Conservation (phyloP, 2,113 vertebrate species). For the Sapayoa aenigma region DNA sequence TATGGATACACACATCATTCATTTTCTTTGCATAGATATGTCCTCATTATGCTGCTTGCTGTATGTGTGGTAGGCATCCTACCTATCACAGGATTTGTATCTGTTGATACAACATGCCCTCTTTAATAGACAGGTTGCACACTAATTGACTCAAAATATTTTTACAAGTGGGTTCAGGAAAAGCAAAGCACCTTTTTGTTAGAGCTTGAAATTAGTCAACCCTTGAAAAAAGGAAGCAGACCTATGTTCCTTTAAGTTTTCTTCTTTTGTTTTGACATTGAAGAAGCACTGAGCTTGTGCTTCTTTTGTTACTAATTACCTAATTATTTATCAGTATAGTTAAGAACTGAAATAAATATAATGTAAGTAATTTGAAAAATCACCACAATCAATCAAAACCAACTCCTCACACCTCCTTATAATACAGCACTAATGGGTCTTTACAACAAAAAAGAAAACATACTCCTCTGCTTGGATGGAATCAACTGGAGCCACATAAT, state of each 20-base stretch:
- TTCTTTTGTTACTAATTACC: slow-evolving; percentile 44
- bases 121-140: background rate
- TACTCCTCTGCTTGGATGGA: slow-evolving; percentile 99
- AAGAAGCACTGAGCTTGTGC: slow-evolving; percentile 4
- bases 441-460: slow-evolving; percentile 66
- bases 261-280: slow-evolving; percentile 42
- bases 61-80: background rate
- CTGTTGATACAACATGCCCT: background rate
- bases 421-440: background rate
- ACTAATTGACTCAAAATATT: background rate
- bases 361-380: slow-evolving; percentile 5
- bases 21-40: background rate
- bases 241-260: background rate
- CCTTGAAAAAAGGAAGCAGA: background rate
- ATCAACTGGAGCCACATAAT: slow-evolving; percentile 97
- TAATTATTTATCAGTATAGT: slow-evolving; percentile 46
- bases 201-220: background rate
- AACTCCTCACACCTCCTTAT: background rate
- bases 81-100: background rate
- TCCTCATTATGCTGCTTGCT: background rate
- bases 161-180: background rate
- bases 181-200: background rate
- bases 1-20: background rate
- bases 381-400: slow-evolving; percentile 5
- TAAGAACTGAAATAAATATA: slow-evolving; percentile 42